phyloP scores from a whole-genome alignment of 2,113 vertebrate species.

The Chaetura pelagica region DNA sequence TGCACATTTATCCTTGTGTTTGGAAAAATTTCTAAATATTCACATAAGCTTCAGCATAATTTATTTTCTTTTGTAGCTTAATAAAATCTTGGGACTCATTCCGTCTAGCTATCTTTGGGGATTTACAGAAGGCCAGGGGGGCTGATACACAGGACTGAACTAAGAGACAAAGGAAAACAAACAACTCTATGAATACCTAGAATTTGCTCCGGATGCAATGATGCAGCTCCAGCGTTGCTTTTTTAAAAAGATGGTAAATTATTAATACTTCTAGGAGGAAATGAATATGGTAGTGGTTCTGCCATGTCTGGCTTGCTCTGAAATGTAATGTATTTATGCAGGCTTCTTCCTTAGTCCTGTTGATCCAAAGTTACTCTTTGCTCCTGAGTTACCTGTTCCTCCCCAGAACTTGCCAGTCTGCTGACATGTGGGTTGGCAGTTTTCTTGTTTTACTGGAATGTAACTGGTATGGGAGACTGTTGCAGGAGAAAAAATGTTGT shows the following conservation, averaged over 20 bases:
- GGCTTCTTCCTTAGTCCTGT: background rate
- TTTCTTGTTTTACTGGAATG: background rate
- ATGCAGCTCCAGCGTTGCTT: constrained; percentile 9
- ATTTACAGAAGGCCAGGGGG: constrained; percentile 26
- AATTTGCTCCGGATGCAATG: background rate
- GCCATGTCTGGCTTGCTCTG: background rate
- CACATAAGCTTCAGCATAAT: constrained; percentile 28
- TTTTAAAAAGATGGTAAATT: constrained; percentile 34
- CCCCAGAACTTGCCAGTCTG: background rate
- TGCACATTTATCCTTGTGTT: constrained; percentile 21
- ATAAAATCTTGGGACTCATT: constrained; percentile 51
- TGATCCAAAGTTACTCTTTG: background rate
- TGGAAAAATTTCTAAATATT: constrained; percentile 68
- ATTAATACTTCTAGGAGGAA: constrained; percentile 60
- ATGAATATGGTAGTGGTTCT: constrained; percentile 8
- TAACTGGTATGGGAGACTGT: background rate
- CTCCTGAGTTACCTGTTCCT: background rate
- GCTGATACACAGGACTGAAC: background rate
- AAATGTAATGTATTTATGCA: background rate
- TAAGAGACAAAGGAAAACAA: constrained; percentile 21
- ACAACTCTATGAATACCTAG: background rate
- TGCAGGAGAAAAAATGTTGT: background rate
- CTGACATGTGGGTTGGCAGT: fast-evolving
- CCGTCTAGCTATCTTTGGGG: constrained; percentile 2
- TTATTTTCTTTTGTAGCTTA: constrained; percentile 61